Percentiles rank a stretch among this genome's conserved stretches.
Evolutionary conservation across 2,888 invertebrate species (phyloP).

Genomic region (Meghimatium bilineatum): DNA sequence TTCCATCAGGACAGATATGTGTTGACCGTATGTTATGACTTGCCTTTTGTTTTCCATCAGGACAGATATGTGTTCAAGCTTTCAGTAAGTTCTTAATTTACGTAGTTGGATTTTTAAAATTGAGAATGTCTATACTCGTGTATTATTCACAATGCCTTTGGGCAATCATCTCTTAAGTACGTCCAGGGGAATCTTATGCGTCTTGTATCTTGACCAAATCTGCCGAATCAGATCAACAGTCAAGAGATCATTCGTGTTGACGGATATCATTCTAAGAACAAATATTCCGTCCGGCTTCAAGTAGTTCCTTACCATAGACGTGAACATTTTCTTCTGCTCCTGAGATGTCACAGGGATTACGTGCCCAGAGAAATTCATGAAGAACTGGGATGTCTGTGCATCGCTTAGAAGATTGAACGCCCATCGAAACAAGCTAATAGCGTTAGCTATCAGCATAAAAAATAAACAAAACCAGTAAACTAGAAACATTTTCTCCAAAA

Average conservation of each 20-base stretch:
- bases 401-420: constrained; percentile 40
- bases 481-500: constrained; percentile 72
- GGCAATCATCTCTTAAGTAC: not conserved
- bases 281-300: constrained; percentile 70
- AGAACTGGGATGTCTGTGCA: constrained; percentile 55
- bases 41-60: no score
- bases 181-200: not conserved
- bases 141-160: no score
- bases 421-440: constrained; percentile 52
- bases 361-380: constrained; percentile 60
- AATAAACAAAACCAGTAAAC: constrained; percentile 71
- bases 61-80: no score
- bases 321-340: constrained; percentile 57
- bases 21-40: no score
- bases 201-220: constrained; percentile 63
- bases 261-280: constrained; percentile 63
- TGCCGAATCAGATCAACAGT: constrained; percentile 64
- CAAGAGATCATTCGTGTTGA: constrained; percentile 66
- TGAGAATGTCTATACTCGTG: no score
- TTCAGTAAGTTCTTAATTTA: no score
- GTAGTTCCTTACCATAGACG: constrained; percentile 63
- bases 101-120: no score
- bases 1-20: no score
- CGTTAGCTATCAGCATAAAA: constrained; percentile 56
- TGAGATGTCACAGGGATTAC: constrained; percentile 54